A percentile compares a stretch with the other conserved stretches of the same genome.
phyloP scores from a whole-genome alignment of 2,797 vertebrate genomes.

The Notamacropus eugenii region DNA sequence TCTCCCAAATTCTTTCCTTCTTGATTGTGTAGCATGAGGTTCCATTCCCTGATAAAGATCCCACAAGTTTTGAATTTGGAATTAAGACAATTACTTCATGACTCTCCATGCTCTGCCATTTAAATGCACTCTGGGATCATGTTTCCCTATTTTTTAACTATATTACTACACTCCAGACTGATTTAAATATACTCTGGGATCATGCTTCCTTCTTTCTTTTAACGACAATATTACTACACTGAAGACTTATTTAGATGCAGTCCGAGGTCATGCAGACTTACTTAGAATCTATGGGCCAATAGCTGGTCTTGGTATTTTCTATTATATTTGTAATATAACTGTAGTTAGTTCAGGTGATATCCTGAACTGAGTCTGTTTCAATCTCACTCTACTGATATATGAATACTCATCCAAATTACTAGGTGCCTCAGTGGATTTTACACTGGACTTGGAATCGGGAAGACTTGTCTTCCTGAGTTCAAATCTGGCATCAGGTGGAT shows the following conservation, averaged over 20 bases:
- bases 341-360: background rate
- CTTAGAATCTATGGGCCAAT: background rate
- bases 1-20: background rate
- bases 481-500: background rate
- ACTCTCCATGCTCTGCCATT: background rate
- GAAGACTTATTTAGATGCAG: background rate
- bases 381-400: background rate
- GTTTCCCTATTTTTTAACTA: background rate
- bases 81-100: background rate
- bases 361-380: background rate
- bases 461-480: background rate
- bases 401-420: background rate
- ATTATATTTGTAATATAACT: background rate
- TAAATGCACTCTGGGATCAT: background rate
- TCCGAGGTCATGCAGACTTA: background rate
- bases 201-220: background rate
- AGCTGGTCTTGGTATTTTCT: constrained; percentile 25
- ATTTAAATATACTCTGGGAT: background rate
- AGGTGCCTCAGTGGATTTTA: background rate
- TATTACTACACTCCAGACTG: background rate
- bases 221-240: background rate
- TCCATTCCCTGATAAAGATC: background rate
- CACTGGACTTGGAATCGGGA: background rate
- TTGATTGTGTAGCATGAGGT: background rate
- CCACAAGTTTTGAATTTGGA: background rate